Evolutionary conservation across 2,888 invertebrate species (phyloP).

Genomic region (Zaprionus bogoriensis): DNA sequence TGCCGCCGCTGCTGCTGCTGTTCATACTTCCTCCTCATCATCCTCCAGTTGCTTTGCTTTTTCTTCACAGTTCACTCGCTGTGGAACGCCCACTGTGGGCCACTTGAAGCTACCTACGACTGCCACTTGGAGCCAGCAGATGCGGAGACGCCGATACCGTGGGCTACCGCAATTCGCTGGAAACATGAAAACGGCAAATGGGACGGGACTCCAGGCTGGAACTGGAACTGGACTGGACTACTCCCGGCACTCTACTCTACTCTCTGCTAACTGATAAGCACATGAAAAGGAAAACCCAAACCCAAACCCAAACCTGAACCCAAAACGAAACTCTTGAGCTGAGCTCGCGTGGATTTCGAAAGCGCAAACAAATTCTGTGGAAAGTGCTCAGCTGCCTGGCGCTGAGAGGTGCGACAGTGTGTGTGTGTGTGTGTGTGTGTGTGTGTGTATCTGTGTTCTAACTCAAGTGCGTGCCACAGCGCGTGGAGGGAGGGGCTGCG

Average conservation of each 20-base stretch:
- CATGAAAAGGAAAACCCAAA: conserved; percentile 14
- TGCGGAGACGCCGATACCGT: conserved; percentile 29
- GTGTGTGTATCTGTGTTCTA: conserved; percentile 35
- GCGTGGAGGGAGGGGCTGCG: conserved; percentile 1
- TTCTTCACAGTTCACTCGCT: too few species aligned
- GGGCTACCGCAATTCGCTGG: conserved; percentile 38
- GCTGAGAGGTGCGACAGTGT: conserved; percentile 50
- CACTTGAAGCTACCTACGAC: not conserved
- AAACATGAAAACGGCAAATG: conserved; percentile 63
- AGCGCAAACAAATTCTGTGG: conserved; percentile 69
- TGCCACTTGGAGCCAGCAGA: conserved; percentile 10
- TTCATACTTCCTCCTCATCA: not conserved
- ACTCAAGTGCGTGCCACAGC: conserved; percentile 71
- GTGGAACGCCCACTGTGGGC: conserved; percentile 33
- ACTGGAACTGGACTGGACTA: not conserved
- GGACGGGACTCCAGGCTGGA: conserved; percentile 23
- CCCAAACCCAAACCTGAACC: conserved; percentile 9
- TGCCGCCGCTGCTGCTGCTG: too few species aligned
- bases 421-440: conserved; percentile 2
- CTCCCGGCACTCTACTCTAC: too few species aligned
- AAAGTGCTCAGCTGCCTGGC: conserved; percentile 51
- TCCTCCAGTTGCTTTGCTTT: not conserved
- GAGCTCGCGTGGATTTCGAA: conserved; percentile 63
- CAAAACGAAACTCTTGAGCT: conserved; percentile 34
- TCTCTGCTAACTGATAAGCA: conserved; percentile 54